Base-by-base conservation (phyloP, 35 echinoderm and acorn worm species). In the Patiria miniata region DNA sequence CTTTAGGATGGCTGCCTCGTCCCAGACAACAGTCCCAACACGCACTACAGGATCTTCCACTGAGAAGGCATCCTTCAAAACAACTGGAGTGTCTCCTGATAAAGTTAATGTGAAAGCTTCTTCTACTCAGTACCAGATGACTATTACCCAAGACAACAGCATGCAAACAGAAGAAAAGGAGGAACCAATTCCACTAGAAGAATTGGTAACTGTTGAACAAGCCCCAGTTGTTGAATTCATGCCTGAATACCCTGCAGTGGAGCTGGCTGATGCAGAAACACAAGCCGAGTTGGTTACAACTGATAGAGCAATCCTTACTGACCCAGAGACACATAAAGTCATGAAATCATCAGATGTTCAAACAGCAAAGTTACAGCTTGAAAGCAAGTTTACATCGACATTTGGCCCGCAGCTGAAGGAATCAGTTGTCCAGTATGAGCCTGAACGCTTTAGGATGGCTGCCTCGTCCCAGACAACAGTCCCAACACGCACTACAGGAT, bases 351-450 rank as follows among this genome's bases (percentile, higher is more conserved):
- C 65, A 16, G 65, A 73, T 73, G 65, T 34, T 30, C 65, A 73
- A 73, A 73, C 65, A 26, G 29, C 65, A 15, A 18, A 36, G 7
- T 10, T 73, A 23, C 21, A 73, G 2, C 65, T 73, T 30, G 65
- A 32, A 2, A 26, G 19, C 29, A 73, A 26, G 8, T 73, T 34
- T 73, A 73, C 34, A 23, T 73, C 65, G 8, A 73, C 65, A 73
- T 26, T 12, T 4, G 30, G 65, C 19, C 65, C 65, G 8, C 23
- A 34, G 34, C 26, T 73, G 2, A 73, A 73, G 14, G 65, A 73
- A 73, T 26, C 65, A 28, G 26, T 73, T 28, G 65, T 73, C 26
- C 65, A 73, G 65, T 73, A 73, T 16, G 65, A 73, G 29, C 65
- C 65, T 32, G 34, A 73, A 26, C 65, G 34, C 26, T 73, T 73